phyloP scores from a whole-genome alignment of 2,113 vertebrate genomes.

The Chaetura pelagica region DNA sequence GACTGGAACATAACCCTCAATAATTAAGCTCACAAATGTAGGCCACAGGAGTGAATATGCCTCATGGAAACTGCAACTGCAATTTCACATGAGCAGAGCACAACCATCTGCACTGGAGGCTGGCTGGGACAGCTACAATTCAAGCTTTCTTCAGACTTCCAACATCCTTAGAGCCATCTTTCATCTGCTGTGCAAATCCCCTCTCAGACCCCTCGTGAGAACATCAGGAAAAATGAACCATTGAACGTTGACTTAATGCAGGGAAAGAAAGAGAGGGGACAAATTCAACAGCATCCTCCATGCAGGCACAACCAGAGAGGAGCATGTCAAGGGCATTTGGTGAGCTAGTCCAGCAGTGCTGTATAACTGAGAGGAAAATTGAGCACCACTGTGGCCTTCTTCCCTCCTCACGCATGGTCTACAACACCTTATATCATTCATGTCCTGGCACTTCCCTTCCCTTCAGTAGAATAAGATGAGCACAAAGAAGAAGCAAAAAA shows the following conservation, averaged over 20 bases:
- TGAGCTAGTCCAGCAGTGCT: background rate
- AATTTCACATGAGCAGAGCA: background rate
- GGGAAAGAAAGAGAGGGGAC: background rate
- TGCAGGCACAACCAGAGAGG: rapidly evolving
- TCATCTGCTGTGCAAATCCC: background rate
- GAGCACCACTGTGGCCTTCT: background rate
- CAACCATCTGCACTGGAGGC: background rate
- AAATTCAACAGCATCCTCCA: background rate
- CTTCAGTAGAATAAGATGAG: too few relatives aligned
- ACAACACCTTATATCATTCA: rapidly evolving
- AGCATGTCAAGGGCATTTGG: background rate
- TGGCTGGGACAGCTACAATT: background rate
- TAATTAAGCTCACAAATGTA: background rate
- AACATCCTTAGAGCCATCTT: background rate
- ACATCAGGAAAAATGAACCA: background rate
- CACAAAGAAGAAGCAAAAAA: background rate
- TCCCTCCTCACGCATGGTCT: rapidly evolving
- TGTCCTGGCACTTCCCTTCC: background rate
- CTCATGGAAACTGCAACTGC: background rate
- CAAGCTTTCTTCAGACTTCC: background rate
- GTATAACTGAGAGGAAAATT: background rate
- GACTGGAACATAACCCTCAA: background rate
- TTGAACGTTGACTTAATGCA: rapidly evolving
- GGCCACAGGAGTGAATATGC: background rate
- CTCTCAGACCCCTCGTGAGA: background rate